A percentile compares a stretch with the other conserved stretches of the same genome.
Conservation (phyloP, 2,888 invertebrate genomes). For the Sinopyrophorus schimmeli region DNA sequence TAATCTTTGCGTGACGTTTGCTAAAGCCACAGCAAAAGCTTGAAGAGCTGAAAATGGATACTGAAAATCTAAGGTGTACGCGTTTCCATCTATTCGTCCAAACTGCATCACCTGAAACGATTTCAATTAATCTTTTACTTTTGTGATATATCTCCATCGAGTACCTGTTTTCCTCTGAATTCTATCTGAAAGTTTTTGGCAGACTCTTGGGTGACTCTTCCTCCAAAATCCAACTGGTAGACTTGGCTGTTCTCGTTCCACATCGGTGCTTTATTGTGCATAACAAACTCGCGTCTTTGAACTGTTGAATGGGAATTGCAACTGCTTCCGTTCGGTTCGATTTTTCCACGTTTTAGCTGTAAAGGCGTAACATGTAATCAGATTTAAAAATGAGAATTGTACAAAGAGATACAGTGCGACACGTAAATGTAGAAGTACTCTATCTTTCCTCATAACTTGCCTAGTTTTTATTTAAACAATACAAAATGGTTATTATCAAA, state of each 20-base stretch:
- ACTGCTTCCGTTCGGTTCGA: conserved; percentile 58
- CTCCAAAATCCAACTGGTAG: conserved; percentile 98
- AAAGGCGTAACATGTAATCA: too few species aligned
- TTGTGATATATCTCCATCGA: too few species aligned
- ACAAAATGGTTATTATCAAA: too few species aligned
- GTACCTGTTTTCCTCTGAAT: conserved; percentile 93
- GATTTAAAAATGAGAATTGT: too few species aligned
- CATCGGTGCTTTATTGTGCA: conserved; percentile 89
- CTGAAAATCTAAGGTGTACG: conserved; percentile 98
- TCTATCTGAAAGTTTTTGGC: conserved; percentile 99
- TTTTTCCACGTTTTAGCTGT: conserved; percentile 74
- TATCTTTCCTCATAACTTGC: background rate
- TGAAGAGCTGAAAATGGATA: conserved; percentile 98
- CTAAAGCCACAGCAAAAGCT: conserved; percentile 97
- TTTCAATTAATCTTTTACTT: too few species aligned
- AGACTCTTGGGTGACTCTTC: conserved; percentile 97
- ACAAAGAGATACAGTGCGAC: too few species aligned
- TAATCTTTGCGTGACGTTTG: conserved; percentile 92
- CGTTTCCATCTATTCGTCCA: conserved; percentile 97
- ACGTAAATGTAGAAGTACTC: background rate
- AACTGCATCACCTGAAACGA: conserved; percentile 93
- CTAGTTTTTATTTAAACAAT: conserved; percentile 5
- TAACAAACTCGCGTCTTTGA: conserved; percentile 79
- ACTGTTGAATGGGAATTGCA: conserved; percentile 56
- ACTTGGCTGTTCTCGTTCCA: conserved; percentile 99